Percentiles rank a stretch among this genome's conserved stretches.
Evolutionary conservation across 2,113 vertebrate genomes (phyloP).

Genomic region (Cyphomyrus plagiostoma): DNA sequence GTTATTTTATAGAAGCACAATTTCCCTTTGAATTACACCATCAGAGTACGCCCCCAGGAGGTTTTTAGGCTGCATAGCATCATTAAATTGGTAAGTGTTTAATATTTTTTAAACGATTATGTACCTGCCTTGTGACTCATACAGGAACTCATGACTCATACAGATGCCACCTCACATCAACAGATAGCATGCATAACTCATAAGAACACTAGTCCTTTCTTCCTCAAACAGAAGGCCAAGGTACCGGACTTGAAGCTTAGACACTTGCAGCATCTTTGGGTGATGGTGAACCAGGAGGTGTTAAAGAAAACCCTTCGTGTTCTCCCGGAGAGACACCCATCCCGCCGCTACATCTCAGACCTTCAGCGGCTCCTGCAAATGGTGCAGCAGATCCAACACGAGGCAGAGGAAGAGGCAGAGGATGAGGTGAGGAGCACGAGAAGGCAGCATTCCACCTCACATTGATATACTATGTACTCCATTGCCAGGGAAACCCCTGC

Average conservation of each 20-base stretch:
- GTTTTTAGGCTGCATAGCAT: slow-evolving; percentile 19
- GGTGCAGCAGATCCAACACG: slow-evolving; percentile 14
- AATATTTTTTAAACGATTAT: background rate
- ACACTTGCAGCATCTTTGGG: slow-evolving; percentile 59
- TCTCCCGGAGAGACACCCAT: slow-evolving; percentile 53
- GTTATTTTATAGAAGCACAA: slow-evolving; percentile 21
- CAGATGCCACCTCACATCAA: background rate
- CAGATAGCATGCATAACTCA: background rate
- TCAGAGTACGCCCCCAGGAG: slow-evolving; percentile 18
- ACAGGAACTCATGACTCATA: too few relatives aligned
- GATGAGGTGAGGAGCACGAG: background rate
- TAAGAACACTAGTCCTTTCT: background rate
- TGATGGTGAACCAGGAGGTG: slow-evolving; percentile 49
- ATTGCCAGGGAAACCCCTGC: background rate
- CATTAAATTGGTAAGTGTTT: slow-evolving; percentile 16
- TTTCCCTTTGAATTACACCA: slow-evolving; percentile 25
- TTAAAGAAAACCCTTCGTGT: slow-evolving; percentile 45
- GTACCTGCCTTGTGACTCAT: background rate
- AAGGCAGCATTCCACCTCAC: background rate
- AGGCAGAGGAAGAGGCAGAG: background rate
- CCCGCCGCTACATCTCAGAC: slow-evolving; percentile 51
- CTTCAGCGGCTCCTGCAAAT: slow-evolving; percentile 43
- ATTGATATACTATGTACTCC: background rate
- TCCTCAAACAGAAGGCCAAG: slow-evolving; percentile 38
- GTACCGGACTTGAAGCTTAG: slow-evolving; percentile 34